Conservation (phyloP, 2,888 invertebrate species). For the Dolichomitus sp. region DNA sequence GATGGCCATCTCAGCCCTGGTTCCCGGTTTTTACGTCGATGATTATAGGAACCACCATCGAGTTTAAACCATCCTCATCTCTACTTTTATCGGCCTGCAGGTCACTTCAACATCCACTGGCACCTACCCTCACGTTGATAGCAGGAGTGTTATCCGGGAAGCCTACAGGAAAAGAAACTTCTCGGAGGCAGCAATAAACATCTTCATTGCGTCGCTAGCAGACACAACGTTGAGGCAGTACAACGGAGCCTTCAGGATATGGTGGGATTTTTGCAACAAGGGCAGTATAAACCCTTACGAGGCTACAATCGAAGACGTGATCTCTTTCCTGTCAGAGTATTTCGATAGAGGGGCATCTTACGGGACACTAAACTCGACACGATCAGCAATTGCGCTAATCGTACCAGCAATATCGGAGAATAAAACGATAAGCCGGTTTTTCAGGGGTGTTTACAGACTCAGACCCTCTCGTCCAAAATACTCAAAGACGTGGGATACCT, state of each 20-base stretch:
- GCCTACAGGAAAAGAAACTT: conserved; percentile 8
- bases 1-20: no score
- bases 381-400: conserved; percentile 66
- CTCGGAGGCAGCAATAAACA: conserved; percentile 1
- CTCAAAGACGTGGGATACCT: conserved; percentile 58
- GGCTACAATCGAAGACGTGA: no score
- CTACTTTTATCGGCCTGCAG: conserved; percentile 52
- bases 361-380: conserved; percentile 59
- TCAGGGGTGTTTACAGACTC: conserved; percentile 64
- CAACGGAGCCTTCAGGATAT: conserved; percentile 50
- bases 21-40: conserved; percentile 55
- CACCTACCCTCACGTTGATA: conserved; percentile 41
- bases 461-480: conserved; percentile 62
- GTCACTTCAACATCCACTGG: conserved; percentile 41
- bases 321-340: conserved; percentile 27
- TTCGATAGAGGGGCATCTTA: conserved; percentile 62
- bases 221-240: conserved; percentile 63
- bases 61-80: conserved; percentile 45
- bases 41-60: neutral
- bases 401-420: conserved; percentile 18
- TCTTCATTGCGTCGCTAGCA: conserved; percentile 30
- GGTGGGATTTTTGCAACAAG: conserved; percentile 67
- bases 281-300: conserved; percentile 14
- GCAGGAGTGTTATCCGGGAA: conserved; percentile 51
- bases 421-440: conserved; percentile 53